phyloP scores from a whole-genome alignment of 1,140 invertebrate species.

The Drosophila repleta region DNA sequence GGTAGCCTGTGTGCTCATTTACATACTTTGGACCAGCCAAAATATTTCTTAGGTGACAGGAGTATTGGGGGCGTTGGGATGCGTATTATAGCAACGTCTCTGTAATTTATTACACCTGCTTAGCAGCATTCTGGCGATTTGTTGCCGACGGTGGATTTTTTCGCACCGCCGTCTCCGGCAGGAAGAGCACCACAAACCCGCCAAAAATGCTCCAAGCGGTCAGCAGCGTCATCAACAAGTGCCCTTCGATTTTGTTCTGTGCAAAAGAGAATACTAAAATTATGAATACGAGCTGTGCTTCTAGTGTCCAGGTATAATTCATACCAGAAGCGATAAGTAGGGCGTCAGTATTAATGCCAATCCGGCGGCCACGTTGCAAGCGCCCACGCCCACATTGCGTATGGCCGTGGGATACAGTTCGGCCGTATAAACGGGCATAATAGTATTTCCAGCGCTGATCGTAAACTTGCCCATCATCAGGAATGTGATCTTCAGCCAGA shows the following conservation, averaged over 20 bases:
- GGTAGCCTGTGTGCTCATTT: constrained; percentile 38
- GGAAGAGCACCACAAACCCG: constrained; percentile 83
- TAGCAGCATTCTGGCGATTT: constrained; percentile 53
- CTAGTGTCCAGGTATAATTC: neutral
- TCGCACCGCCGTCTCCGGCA: constrained; percentile 77
- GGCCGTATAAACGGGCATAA: constrained; percentile 90
- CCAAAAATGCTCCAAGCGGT: constrained; percentile 84
- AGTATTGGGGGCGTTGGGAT: neutral
- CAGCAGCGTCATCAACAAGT: constrained; percentile 83
- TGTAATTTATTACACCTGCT: constrained; percentile 66
- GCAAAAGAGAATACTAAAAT: neutral
- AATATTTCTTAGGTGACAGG: constrained; percentile 50
- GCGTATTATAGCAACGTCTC: neutral
- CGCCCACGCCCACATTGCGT: constrained; percentile 89
- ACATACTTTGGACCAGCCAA: constrained; percentile 81
- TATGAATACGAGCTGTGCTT: neutral
- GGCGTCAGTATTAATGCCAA: constrained; percentile 89
- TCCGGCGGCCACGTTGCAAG: constrained; percentile 88
- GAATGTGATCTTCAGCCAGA: constrained; percentile 87
- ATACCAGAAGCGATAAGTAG: constrained; percentile 89
- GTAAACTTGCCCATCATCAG: constrained; percentile 89
- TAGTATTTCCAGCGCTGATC: constrained; percentile 88
- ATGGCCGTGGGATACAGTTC: constrained; percentile 90
- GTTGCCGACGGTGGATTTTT: constrained; percentile 39
- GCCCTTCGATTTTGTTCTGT: constrained; percentile 83